Evolutionary conservation across 1,140 invertebrate species (phyloP).

Genomic region (Bombus confusus): DNA sequence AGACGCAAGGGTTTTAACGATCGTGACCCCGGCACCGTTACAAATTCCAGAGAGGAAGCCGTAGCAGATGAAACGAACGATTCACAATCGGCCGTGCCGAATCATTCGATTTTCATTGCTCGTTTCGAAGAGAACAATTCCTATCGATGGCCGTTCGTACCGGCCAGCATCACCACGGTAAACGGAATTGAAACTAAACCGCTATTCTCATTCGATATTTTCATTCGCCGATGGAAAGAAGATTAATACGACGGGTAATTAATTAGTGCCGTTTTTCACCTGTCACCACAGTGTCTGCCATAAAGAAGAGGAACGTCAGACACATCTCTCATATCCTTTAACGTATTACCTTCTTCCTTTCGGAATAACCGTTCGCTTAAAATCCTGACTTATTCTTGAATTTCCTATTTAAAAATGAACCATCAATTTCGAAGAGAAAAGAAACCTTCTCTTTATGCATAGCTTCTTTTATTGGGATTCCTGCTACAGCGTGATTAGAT

Average conservation of each 20-base stretch:
- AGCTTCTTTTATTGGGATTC: neutral
- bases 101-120: constrained; percentile 42
- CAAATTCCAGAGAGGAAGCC: constrained; percentile 35
- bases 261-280: constrained; percentile 23
- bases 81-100: constrained; percentile 22
- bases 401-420: too few relatives aligned
- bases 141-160: neutral
- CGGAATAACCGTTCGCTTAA: neutral
- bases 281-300: neutral
- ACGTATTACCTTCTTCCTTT: constrained; percentile 3
- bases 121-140: neutral
- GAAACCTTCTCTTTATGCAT: neutral
- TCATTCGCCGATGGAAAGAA: neutral
- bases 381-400: neutral
- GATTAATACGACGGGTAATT: constrained; percentile 36
- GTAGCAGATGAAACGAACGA: constrained; percentile 34
- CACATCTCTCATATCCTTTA: constrained; percentile 9
- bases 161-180: neutral
- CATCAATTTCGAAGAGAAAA: too few relatives aligned
- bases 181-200: constrained; percentile 24
- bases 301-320: neutral
- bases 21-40: constrained; percentile 17
- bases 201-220: neutral
- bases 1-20: constrained; percentile 37
- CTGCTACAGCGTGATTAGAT: too few relatives aligned